Evolutionary conservation across 2,113 vertebrate species (phyloP), one percentile per base, ranked within the genome.

Genomic region (Echinops telfairi): DNA sequence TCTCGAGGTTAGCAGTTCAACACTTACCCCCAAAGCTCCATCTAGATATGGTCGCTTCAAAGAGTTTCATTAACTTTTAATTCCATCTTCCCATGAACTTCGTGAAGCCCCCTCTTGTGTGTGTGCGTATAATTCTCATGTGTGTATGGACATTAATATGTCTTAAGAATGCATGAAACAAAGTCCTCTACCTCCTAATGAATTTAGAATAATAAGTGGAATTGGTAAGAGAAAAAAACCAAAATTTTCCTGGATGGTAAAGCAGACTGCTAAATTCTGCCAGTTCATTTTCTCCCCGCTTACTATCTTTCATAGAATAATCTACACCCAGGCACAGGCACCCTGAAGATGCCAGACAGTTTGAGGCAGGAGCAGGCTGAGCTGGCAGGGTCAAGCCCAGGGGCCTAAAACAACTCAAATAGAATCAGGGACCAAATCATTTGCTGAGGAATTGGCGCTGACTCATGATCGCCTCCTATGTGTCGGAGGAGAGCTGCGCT

Each of bases 191-290:
- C 62, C 43, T 31, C 25, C 22, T 70, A 70, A 83, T 84, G 66
- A 86, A 53, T 88, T 93, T 92, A 23, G n/a, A 79, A 68, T 66
- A 27, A 29, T 76, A 58, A 93, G 36, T 90, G n/a, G 25, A 85
- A 89, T 81, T 40, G 58, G 79, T 47, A 57, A 94, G 66, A 81
- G 31, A 92, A 86, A 83, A 83, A 40, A 91, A 89, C 57, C 10
- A 47, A 91, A 83, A 9, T 92, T 90, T 71, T 83, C 93, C 70
- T 93, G 43, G 19, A 31, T 92, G 70, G 93, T 40, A 89, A 91
- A 64, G 12, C 3, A 84, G 73, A 8, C 71, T 92, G 71, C 90
- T 93, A 80, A 83, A 60, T 71, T 82, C 10, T 73, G 16, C 68
- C 36, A 33, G 12, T 71, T 70, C 53, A 22, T 33, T 77, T 66